Conservation (phyloP, 2,797 vertebrate species). For the Emydoidea blandingii region DNA sequence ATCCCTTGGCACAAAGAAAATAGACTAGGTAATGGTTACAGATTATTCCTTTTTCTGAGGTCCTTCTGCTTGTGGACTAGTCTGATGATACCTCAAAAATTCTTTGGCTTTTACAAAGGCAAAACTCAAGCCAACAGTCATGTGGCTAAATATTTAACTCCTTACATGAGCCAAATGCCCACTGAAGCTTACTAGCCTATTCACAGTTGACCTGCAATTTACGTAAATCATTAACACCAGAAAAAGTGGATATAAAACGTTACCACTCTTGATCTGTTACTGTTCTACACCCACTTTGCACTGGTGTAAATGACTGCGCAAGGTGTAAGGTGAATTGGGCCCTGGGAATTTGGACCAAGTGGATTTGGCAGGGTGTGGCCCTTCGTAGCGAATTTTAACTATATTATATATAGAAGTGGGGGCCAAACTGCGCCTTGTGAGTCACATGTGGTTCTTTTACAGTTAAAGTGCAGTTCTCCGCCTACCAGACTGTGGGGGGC, state of each 20-base stretch:
- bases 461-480: not conserved
- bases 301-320: not conserved
- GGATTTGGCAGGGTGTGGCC: fast-evolving
- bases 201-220: not conserved
- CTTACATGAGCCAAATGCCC: not conserved
- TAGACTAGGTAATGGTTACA: not conserved
- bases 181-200: not conserved
- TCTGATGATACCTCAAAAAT: not conserved
- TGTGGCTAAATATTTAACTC: not conserved
- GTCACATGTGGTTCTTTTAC: not conserved
- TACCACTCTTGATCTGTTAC: not conserved
- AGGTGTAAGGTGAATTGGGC: not conserved
- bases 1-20: not conserved
- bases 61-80: not conserved
- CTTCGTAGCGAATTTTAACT: not conserved
- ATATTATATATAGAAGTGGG: not conserved
- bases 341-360: not conserved
- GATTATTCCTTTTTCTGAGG: conserved; percentile 1
- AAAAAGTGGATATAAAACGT: not conserved
- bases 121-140: not conserved
- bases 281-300: not conserved
- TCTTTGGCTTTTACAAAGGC: not conserved
- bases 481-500: not conserved
- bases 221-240: not conserved
- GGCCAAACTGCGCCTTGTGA: fast-evolving